phyloP scores from a whole-genome alignment of 2,797 vertebrate genomes.

The Cheirogaleus major region DNA sequence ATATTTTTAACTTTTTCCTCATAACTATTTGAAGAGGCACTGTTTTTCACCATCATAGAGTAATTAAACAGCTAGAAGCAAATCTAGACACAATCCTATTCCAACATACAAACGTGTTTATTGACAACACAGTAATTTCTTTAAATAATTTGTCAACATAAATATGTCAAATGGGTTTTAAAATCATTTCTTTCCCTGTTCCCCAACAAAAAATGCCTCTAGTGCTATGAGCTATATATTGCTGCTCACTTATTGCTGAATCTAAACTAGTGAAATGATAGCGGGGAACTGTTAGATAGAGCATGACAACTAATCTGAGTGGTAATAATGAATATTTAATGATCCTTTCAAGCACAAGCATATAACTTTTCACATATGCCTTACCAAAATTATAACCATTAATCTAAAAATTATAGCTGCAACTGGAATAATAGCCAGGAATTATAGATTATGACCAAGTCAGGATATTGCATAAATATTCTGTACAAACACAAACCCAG shows the following conservation, averaged over 20 bases:
- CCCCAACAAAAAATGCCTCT: conserved; percentile 41
- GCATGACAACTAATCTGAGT: conserved; percentile 75
- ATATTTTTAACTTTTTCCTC: conserved; percentile 43
- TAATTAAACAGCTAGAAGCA: conserved; percentile 71
- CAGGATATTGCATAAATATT: conserved; percentile 58
- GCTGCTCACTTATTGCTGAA: conserved; percentile 47
- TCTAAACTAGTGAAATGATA: conserved; percentile 67
- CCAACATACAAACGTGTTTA: conserved; percentile 57
- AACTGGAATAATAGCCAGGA: conserved; percentile 64
- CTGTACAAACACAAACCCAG: conserved; percentile 12
- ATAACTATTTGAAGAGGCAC: conserved; percentile 50
- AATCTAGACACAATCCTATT: conserved; percentile 47
- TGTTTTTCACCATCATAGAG: conserved; percentile 54
- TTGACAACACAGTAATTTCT: conserved; percentile 72
- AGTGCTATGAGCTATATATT: conserved; percentile 53
- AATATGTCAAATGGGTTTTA: conserved; percentile 62
- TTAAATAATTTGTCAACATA: conserved; percentile 76
- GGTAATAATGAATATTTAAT: conserved; percentile 80
- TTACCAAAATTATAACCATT: conserved; percentile 76
- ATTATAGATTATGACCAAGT: conserved; percentile 67
- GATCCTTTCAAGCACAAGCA: conserved; percentile 72
- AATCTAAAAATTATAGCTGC: conserved; percentile 75
- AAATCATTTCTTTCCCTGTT: conserved; percentile 61
- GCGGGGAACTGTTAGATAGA: conserved; percentile 49
- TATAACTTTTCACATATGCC: conserved; percentile 73